A percentile compares a stretch with the other conserved stretches of the same genome.
phyloP scores from a whole-genome alignment of 1,140 invertebrate genomes.

The Heliconius congener region DNA sequence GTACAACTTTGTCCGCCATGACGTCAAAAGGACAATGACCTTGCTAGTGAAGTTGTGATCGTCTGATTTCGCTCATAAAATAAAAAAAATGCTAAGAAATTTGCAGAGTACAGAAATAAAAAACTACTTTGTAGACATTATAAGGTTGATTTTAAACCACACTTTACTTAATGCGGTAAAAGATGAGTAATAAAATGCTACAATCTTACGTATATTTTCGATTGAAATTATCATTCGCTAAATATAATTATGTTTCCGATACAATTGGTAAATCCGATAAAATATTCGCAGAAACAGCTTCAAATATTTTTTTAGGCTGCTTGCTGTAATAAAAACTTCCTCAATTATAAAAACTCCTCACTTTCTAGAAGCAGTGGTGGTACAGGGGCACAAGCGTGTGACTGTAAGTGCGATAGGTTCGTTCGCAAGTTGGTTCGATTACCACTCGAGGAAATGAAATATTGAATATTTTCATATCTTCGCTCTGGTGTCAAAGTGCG shows the following conservation, averaged over 20 bases:
- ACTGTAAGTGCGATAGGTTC: no score
- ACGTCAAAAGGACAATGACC: constrained; percentile 67
- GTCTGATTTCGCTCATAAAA: constrained; percentile 72
- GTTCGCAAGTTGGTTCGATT: no score
- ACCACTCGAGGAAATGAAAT: no score
- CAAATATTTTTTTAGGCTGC: background rate
- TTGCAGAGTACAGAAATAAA: constrained; percentile 37
- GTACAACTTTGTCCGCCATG: constrained; percentile 34
- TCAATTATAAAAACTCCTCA: no score
- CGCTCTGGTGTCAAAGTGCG: no score
- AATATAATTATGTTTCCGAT: background rate
- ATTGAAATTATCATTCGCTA: background rate
- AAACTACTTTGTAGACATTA: constrained; percentile 34
- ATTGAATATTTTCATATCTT: no score
- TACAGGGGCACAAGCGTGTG: no score
- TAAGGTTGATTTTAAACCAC: constrained; percentile 12
- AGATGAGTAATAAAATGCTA: background rate
- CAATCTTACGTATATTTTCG: background rate
- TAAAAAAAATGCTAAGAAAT: constrained; percentile 48
- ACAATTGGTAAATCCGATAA: background rate
- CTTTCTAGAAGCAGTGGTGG: no score
- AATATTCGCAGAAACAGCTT: background rate
- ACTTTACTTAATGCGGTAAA: background rate
- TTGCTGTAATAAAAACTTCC: background rate
- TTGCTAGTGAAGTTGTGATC: constrained; percentile 64